Base-by-base conservation (phyloP, 2,797 vertebrate species). In the Cyclopterus lumpus region DNA sequence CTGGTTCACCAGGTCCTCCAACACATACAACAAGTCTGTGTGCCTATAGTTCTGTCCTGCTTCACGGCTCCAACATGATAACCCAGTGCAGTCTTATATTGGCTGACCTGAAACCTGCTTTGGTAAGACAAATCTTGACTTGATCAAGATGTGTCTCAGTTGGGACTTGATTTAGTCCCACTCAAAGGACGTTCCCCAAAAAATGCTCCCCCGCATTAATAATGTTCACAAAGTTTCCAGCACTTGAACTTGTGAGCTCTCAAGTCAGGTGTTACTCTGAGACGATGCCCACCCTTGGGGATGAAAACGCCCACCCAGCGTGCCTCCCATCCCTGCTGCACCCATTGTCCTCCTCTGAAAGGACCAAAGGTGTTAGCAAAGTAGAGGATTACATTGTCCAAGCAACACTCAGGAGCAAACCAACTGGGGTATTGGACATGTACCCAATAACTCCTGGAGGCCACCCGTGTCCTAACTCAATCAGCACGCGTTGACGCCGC, bases 241-340 rank as follows among this genome's bases (percentile, higher is more conserved):
- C 22, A 20, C 28, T 62, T 65, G 7, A 67, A 54, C 3, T 20
- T 24, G 15, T 44, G 4, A 34, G 34, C 42, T 51, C 8, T 51
- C 34, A 67, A 44, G 28, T 77, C 22, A 65, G 8, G 42, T 34
- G 16, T 36, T 26, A 4, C 30, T 24, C 53, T 10, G 91, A 91
- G 82, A 94, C 63, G 75, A 91, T 38, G 58, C 77, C 88, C 57
- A 90, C 67, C 71, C 89, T 92, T n/a, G 90, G 67, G 18, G 91
- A 87, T 8, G 84, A 85, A 67, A 84, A 36, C 36, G 59, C 73
- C 55, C 85, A 6, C 66, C 72, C 40, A 86, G 8, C 44, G 42
- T 54, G 16, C 24, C 34, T 18, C 77, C 73, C 75, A 67, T 70
- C 9, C 72, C 80, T 6, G 87, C 6, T 46, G 90, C 87, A 91